These are phyloP conservation scores for Ranitomeya variabilis DNA, from an alignment of 2,113 vertebrate genomes.

Conservation along the genomic window DNA sequence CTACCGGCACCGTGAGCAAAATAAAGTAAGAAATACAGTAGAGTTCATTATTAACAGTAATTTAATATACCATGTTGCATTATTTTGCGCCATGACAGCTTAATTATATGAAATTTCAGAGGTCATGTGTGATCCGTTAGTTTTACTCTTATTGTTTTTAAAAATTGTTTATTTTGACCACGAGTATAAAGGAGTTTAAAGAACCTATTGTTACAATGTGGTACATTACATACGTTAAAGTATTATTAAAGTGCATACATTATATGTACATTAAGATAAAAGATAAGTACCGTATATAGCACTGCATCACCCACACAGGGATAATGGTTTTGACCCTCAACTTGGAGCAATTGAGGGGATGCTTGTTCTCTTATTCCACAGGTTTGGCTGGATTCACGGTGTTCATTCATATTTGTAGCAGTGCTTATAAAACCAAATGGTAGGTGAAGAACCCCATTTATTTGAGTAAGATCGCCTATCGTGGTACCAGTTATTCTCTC, in stretches of 20 bases:
- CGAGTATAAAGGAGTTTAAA: background rate
- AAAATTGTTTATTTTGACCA: conserved; percentile 5
- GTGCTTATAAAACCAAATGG: background rate
- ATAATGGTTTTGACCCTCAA: background rate
- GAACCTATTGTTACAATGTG: background rate
- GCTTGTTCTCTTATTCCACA: too few species aligned
- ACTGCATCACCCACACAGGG: background rate
- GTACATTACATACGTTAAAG: too few species aligned
- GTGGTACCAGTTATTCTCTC: too few species aligned
- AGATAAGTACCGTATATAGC: background rate
- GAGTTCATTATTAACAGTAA: conserved; percentile 5
- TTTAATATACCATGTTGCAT: background rate
- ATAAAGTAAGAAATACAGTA: conserved; percentile 21
- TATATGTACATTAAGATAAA: background rate
- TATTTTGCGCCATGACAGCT: background rate
- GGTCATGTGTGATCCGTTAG: background rate
- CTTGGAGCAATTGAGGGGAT: too few species aligned
- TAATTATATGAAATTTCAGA: background rate
- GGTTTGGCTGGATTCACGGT: too few species aligned
- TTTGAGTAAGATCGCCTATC: background rate
- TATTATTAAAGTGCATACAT: too few species aligned
- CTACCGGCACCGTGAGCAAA: background rate
- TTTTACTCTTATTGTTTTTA: background rate
- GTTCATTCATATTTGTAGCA: background rate
- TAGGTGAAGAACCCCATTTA: background rate